Evolutionary conservation across 1,140 invertebrate species (phyloP), one percentile per base, ranked within the genome.

Genomic region (Tribolium castaneum): DNA sequence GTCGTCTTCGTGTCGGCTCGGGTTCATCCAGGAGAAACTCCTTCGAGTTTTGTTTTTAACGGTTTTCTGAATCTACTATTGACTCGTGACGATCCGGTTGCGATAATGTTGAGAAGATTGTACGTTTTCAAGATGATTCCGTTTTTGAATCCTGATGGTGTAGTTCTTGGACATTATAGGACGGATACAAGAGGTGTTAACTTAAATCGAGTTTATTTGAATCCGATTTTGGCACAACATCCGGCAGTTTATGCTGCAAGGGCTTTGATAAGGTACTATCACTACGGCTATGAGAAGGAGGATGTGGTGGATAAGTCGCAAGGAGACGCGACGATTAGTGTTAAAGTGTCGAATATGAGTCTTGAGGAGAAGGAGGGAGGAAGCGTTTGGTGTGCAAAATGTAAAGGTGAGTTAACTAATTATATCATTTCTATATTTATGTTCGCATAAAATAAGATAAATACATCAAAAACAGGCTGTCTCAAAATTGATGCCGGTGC

Each of bases 71-170:
- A 96, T 84, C 92, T 95, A 45, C 84, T 95, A 62, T 84, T 98
- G 3, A 90, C 91, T 76, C 89, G 91, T 25, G 91, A 93, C 66
- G 94, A 97, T 85, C 89, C 91, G 34, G 92, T 96, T 25, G 95
- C 90, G 86, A 83, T 91, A 72, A 87, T 90, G 81, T 87, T 98
- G 9, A 89, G 96, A 49, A 92, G 93, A 81, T 85, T 92, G 49
- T 96, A 94, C 84, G 95, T 98, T 62, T 98, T 98, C 88, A 98
- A 98, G 88, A 87, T 98, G 80, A 93, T 98, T 76, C 96, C 97
- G 1, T 95, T 97, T 90, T 87, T 98, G 56, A 98, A 98, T 88
- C 96, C 97, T 1, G 97, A 98, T 86, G 96, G 97, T 5, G 96
- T 98, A 0, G 92, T 92, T n/a, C 89, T 91, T 62, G 96, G 96